A percentile compares a stretch with the other conserved stretches of the same genome.
Evolutionary conservation across 2,797 vertebrate species (phyloP).

Genomic region (Pantherophis vulpinus): DNA sequence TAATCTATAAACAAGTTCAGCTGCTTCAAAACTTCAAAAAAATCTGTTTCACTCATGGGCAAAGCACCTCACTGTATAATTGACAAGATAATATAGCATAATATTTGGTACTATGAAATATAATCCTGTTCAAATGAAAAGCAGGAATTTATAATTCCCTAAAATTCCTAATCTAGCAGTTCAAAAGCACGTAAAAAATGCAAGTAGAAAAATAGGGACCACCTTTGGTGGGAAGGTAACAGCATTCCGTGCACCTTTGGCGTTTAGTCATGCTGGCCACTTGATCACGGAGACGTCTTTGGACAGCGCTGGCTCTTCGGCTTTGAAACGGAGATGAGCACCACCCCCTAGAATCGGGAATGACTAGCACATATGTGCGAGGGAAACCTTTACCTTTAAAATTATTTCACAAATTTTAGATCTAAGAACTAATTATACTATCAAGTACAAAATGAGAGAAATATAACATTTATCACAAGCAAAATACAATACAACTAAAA

Average conservation of each 20-base stretch:
- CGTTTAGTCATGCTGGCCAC: no score
- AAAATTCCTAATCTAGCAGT: not conserved
- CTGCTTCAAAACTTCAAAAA: not conserved
- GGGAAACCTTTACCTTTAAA: no score
- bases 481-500: constrained; percentile 31
- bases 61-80: not conserved
- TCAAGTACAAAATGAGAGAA: not conserved
- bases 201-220: no score
- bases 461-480: not conserved
- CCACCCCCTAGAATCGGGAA: no score
- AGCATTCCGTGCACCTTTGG: no score
- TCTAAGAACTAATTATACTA: not conserved
- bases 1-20: not conserved
- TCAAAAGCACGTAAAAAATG: no score
- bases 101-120: not conserved
- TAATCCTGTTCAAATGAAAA: not conserved
- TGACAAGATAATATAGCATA: not conserved
- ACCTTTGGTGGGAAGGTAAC: no score
- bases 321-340: no score
- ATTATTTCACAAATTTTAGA: not conserved
- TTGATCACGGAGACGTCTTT: no score
- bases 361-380: no score
- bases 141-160: not conserved
- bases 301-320: no score
- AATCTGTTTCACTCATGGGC: not conserved